phyloP scores from a whole-genome alignment of 2,888 invertebrate species.

The Mythimna pallens region DNA sequence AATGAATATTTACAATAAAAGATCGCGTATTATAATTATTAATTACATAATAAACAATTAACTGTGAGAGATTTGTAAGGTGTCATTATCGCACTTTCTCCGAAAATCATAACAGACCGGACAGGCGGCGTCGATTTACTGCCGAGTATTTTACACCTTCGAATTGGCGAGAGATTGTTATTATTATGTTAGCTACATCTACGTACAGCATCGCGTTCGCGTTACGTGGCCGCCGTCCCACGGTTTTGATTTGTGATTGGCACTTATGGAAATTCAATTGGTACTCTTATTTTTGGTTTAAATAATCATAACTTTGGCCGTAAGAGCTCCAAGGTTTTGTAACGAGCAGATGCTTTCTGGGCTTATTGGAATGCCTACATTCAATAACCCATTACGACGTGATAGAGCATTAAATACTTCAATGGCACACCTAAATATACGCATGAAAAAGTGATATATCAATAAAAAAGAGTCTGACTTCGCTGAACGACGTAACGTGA shows the following conservation, averaged over 20 bases:
- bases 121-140: constrained; percentile 50
- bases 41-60: constrained; percentile 62
- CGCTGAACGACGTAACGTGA: constrained; percentile 18
- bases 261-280: constrained; percentile 56
- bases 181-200: constrained; percentile 45
- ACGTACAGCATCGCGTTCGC: constrained; percentile 31
- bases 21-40: constrained; percentile 53
- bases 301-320: constrained; percentile 31
- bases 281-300: constrained; percentile 48
- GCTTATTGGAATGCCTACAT: constrained; percentile 24
- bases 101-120: constrained; percentile 65
- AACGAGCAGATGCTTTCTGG: not conserved
- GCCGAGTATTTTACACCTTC: constrained; percentile 61
- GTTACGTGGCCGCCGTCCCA: constrained; percentile 53
- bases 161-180: constrained; percentile 59
- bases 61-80: constrained; percentile 59
- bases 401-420: constrained; percentile 24
- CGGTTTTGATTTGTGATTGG: constrained; percentile 52
- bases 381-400: constrained; percentile 6
- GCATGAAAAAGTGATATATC: constrained; percentile 25
- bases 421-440: constrained; percentile 2
- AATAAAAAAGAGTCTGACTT: constrained; percentile 32
- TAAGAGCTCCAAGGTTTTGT: constrained; percentile 19
- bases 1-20: constrained; percentile 56
- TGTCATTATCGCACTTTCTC: constrained; percentile 65